Percentiles rank a stretch among this genome's conserved stretches.
phyloP scores from a whole-genome alignment of 2,888 invertebrate species.

The Apamea sordens region DNA sequence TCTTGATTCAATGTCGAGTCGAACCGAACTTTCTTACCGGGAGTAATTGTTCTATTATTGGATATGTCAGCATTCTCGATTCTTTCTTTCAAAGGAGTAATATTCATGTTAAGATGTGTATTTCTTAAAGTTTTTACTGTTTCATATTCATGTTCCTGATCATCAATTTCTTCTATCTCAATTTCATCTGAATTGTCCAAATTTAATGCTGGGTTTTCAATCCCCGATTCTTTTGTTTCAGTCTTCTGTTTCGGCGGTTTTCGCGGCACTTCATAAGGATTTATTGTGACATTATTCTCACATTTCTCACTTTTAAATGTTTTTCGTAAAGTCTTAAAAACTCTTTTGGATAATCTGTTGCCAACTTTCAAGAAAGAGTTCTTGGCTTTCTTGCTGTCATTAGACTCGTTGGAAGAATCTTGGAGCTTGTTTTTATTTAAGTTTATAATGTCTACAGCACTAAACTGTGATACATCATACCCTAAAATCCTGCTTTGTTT shows the following conservation, averaged over 20 bases:
- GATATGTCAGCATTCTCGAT: constrained; percentile 78
- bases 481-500: constrained; percentile 89
- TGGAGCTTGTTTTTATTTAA: constrained; percentile 78
- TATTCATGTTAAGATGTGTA: constrained; percentile 85
- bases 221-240: constrained; percentile 80
- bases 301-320: constrained; percentile 86
- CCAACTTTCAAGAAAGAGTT: constrained; percentile 82
- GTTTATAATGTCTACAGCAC: constrained; percentile 85
- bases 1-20: constrained; percentile 87
- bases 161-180: constrained; percentile 83
- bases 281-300: constrained; percentile 77
- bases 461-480: constrained; percentile 86
- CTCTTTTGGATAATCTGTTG: constrained; percentile 85
- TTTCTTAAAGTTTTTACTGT: constrained; percentile 86
- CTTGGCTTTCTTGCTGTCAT: constrained; percentile 81
- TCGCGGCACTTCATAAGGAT: constrained; percentile 88
- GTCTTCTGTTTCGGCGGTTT: constrained; percentile 80
- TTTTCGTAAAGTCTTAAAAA: constrained; percentile 85
- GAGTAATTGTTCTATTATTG: constrained; percentile 80
- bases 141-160: constrained; percentile 86
- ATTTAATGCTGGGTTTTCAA: constrained; percentile 86
- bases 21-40: constrained; percentile 87
- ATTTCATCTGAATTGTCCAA: constrained; percentile 87
- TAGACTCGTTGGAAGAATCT: constrained; percentile 82
- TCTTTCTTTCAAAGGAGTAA: constrained; percentile 83